These are phyloP conservation scores for Lithophane semibrunnea DNA, from an alignment of 2,888 invertebrate species.

Conservation along the genomic window DNA sequence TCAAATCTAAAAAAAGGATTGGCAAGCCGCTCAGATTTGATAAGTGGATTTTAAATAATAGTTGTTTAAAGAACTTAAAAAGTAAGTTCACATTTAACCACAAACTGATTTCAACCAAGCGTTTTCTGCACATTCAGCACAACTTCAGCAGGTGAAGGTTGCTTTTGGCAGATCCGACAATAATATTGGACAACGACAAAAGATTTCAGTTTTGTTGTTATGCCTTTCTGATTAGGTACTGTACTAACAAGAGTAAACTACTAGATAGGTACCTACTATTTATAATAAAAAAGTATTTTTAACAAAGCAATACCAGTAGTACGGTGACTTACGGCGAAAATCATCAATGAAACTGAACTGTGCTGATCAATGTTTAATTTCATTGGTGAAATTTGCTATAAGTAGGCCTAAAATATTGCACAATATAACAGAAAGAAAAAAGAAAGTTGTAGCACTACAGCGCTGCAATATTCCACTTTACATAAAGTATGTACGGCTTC, in stretches of 20 bases:
- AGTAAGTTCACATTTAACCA: neutral
- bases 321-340: neutral
- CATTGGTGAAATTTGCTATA: no score
- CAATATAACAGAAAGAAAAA: neutral
- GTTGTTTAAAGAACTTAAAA: neutral
- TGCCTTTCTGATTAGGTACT: neutral
- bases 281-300: neutral
- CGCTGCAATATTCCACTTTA: slow-evolving; percentile 50
- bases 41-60: no score
- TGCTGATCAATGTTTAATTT: no score
- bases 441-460: slow-evolving; percentile 15
- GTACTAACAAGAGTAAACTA: neutral
- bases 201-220: neutral
- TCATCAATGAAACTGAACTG: no score
- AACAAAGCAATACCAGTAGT: neutral
- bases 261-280: neutral
- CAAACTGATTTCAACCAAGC: neutral
- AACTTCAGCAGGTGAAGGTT: neutral
- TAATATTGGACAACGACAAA: neutral
- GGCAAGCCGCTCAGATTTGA: no score
- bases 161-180: neutral
- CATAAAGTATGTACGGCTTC: slow-evolving; percentile 51
- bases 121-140: neutral
- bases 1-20: neutral
- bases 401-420: slow-evolving; percentile 10